phyloP scores from a whole-genome alignment of 2,888 invertebrate genomes.

The Opisthograptis luteolata region DNA sequence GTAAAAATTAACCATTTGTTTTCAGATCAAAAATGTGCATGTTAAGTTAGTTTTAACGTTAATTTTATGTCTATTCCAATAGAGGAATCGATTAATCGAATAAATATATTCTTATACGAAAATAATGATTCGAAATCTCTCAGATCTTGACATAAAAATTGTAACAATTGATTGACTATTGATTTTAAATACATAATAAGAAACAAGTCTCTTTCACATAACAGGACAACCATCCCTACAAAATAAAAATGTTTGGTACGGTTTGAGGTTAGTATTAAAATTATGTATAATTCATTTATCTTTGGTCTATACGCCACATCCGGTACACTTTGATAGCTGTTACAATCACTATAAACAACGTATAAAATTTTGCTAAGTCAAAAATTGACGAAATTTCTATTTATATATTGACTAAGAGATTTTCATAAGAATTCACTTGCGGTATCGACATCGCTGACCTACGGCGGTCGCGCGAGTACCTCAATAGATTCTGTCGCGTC shows the following conservation, averaged over 20 bases:
- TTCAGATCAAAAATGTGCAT: not conserved
- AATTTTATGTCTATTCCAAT: not conserved
- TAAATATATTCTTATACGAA: conserved; percentile 14
- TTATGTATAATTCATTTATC: conserved; percentile 76
- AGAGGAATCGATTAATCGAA: not conserved
- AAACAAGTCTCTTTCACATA: conserved; percentile 32
- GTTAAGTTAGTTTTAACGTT: not conserved
- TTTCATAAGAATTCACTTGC: conserved; percentile 82
- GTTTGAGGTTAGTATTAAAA: conserved; percentile 81
- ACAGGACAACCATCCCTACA: conserved; percentile 59
- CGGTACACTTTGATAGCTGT: conserved; percentile 73
- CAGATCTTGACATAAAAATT: not conserved
- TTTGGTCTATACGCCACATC: conserved; percentile 80
- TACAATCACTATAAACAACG: conserved; percentile 79
- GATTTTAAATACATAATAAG: conserved; percentile 27
- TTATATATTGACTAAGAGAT: conserved; percentile 81
- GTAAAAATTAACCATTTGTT: not conserved
- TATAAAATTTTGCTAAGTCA: conserved; percentile 84
- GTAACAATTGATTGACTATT: conserved; percentile 20
- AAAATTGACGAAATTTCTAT: conserved; percentile 83
- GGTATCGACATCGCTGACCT: conserved; percentile 63
- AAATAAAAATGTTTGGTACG: conserved; percentile 81
- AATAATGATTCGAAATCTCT: conserved; percentile 14
- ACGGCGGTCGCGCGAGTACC: conserved; percentile 62
- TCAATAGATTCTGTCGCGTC: conserved; percentile 70